Evolutionary conservation across 1,140 invertebrate species (phyloP), one percentile per base, ranked within the genome.

Genomic region (Aphaenogaster ashmeadi): DNA sequence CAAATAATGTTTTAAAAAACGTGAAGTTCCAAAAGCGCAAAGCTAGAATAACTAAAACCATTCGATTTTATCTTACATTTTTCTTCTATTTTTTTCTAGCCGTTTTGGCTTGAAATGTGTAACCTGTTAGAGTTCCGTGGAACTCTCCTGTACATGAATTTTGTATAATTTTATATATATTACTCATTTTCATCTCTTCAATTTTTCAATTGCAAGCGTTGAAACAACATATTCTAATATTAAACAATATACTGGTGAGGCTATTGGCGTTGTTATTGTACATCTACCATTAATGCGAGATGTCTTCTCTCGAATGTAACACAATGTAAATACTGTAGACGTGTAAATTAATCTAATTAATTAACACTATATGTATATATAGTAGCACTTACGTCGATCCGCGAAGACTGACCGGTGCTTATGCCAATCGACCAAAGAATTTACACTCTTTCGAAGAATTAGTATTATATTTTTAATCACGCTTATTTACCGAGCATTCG

Each of bases 341-440:
- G 38, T 88, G 71, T 90, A 87, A 88, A 72, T 85, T 71, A 41
- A 54, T 27, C 21, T 67, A 78, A 85, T 83, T 54, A 85, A 81
- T 54, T 41, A 38, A 52, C 11, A 47, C 47, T 21, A 58, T 50
- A 60, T 90, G 79, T 87, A 83, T 44, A 91, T 50, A 91, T 66
- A 64, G 36, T 89, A 89, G 58, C 52, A 87, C 64, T 91, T 91
- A 91, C 41, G 33, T 91, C 93, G 92, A 94, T 92, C 88, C 92
- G 69, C 41, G 91, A 95, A 95, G 94, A 95, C 94, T 95, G 95
- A 95, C 93, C 92, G 93, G 93, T 93, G 94, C 92, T 94, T 92
- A 91, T 94, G 93, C 94, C 94, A 94, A 94, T 92, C 93, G 94
- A 95, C 95, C 95, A 95, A 95, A 95, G 94, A 95, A 91, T 85